phyloP scores from a whole-genome alignment of 2,113 vertebrate species.

The Neolamprologus modestus region DNA sequence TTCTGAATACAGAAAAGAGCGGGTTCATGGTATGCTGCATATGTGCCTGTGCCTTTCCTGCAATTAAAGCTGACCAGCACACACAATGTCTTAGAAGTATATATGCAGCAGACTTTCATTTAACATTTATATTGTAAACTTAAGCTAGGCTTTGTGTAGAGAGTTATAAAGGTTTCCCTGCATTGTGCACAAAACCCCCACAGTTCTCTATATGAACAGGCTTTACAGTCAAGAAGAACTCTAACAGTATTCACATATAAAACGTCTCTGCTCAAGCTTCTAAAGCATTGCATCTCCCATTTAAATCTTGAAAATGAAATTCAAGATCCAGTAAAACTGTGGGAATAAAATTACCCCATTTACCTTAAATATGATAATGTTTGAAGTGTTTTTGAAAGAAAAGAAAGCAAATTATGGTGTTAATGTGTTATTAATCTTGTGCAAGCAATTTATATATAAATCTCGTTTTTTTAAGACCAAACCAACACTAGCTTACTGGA shows the following conservation, averaged over 20 bases:
- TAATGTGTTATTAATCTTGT: no score
- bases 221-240: background rate
- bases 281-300: background rate
- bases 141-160: background rate
- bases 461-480: rapidly evolving
- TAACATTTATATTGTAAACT: background rate
- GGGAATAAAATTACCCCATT: no score
- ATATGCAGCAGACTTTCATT: background rate
- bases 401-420: no score
- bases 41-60: background rate
- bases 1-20: background rate
- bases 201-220: background rate
- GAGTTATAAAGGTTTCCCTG: background rate
- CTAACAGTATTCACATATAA: background rate
- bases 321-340: background rate
- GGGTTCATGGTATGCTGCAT: background rate
- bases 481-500: no score
- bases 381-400: no score
- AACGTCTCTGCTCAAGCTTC: background rate
- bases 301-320: background rate
- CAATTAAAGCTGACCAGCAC: background rate
- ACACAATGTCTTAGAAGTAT: background rate
- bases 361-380: no score
- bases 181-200: background rate
- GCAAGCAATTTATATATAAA: no score